Evolutionary conservation across 2,797 vertebrate species (phyloP), one percentile per base, ranked within the genome.

Genomic region (Sphaeramia orbicularis): DNA sequence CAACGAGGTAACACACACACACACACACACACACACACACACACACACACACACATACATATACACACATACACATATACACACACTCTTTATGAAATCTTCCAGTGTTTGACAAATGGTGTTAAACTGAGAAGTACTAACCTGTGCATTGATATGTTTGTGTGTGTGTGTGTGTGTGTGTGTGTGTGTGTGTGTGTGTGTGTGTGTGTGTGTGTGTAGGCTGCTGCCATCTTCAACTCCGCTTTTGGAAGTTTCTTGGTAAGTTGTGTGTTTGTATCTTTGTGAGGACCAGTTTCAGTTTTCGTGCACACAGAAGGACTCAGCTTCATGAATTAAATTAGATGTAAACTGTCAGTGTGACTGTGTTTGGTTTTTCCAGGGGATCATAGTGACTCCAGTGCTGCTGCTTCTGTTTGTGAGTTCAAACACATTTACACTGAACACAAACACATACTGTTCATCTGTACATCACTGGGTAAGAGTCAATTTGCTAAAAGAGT

Each of bases 181-280:
- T n/a, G n/a, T n/a, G n/a, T n/a, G n/a, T n/a, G n/a, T n/a, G n/a
- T n/a, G n/a, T n/a, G n/a, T n/a, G n/a, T n/a, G n/a, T n/a, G n/a
- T n/a, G n/a, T n/a, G n/a, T n/a, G n/a, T n/a, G n/a, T n/a, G n/a
- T n/a, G n/a, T n/a, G n/a, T 24, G 21, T 24, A 99, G 98, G 98
- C 97, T 73, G 98, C 98, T 69, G 98, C 98, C 71, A 99, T 99
- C 93, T 99, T 99, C 89, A 99, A 99, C 91, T 99, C 98, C 0
- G 98, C 98, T 6, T 99, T 99, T 65, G 98, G 98, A 80, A 99
- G 98, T 91, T 99, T 99, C 93, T 88, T 99, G 97, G 98, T 99
- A 88, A 97, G 96, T 94, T 1, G 10, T 6, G 7, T 45, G 10
- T 3, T 27, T 37, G 7, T 27, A 21, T 6, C 16, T 24, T 13